phyloP scores from a whole-genome alignment of 2,113 vertebrate species.

The Podarcis muralis region DNA sequence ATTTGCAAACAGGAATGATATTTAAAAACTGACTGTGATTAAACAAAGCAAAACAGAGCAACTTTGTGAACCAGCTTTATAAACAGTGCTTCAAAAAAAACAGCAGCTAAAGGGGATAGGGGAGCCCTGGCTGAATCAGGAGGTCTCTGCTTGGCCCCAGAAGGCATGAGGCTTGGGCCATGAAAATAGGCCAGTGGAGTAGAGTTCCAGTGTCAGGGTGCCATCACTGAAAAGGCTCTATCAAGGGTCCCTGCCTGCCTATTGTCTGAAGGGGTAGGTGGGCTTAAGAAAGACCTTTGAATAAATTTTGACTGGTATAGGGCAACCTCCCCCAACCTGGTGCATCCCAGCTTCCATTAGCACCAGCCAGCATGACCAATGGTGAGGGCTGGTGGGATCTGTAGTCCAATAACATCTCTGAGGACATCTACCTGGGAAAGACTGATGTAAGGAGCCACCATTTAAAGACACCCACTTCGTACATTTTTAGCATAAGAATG shows the following conservation, averaged over 20 bases:
- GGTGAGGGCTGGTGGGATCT: too few species aligned
- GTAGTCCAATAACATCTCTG: too few species aligned
- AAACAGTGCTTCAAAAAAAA: not conserved
- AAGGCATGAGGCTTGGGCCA: not conserved
- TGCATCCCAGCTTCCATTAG: too few species aligned
- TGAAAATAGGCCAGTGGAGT: not conserved
- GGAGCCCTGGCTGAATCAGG: too few species aligned
- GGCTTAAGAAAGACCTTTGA: not conserved
- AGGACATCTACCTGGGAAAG: too few species aligned
- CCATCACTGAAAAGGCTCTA: not conserved
- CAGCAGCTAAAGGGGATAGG: too few species aligned
- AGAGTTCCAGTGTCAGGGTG: not conserved
- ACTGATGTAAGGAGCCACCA: too few species aligned
- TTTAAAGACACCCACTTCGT: too few species aligned
- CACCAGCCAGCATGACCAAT: too few species aligned
- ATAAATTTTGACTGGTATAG: not conserved
- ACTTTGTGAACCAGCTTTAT: not conserved
- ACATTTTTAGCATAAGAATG: too few species aligned
- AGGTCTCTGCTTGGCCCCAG: too few species aligned
- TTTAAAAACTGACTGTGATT: not conserved
- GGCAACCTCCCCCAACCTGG: too few species aligned
- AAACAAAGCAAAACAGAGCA: not conserved
- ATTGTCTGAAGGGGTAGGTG: not conserved
- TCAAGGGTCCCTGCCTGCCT: not conserved
- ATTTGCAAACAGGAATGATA: not conserved